A percentile compares a stretch with the other conserved stretches of the same genome.
phyloP scores from a whole-genome alignment of 1,140 invertebrate species.

The Amyelois transitella region DNA sequence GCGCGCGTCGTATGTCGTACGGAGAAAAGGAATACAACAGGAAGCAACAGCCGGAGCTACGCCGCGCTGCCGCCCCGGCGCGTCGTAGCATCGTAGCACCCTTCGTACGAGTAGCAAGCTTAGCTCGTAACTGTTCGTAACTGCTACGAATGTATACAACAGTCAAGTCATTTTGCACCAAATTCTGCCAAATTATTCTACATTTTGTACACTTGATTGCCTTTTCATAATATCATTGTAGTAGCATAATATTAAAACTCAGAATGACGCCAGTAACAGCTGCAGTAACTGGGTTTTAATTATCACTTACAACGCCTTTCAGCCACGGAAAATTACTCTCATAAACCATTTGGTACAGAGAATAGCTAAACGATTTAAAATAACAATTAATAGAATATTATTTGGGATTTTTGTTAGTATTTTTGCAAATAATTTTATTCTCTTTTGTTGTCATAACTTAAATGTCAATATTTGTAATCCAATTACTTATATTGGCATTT shows the following conservation, averaged over 20 bases:
- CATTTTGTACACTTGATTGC: constrained; percentile 34
- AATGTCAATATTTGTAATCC: constrained; percentile 13
- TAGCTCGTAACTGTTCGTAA: too few relatives aligned
- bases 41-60: constrained; percentile 49
- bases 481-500: constrained; percentile 23
- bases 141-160: background rate
- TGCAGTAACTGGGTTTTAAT: constrained; percentile 63
- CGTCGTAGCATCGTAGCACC: constrained; percentile 10
- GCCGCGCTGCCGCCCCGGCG: constrained; percentile 19
- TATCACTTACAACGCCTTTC: constrained; percentile 65
- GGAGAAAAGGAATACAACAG: constrained; percentile 39
- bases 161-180: background rate
- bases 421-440: constrained; percentile 12
- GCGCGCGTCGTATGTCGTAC: background rate
- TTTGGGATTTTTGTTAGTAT: constrained; percentile 18
- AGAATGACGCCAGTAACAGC: constrained; percentile 53
- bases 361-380: constrained; percentile 53
- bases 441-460: constrained; percentile 7
- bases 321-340: constrained; percentile 53
- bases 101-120: constrained; percentile 4
- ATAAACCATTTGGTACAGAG: constrained; percentile 60
- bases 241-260: constrained; percentile 48
- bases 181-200: constrained; percentile 10
- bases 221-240: constrained; percentile 37
- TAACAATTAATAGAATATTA: constrained; percentile 40